These are phyloP conservation scores for Drosophila tristis DNA, from an alignment of 1,140 invertebrate genomes.

Conservation along the genomic window DNA sequence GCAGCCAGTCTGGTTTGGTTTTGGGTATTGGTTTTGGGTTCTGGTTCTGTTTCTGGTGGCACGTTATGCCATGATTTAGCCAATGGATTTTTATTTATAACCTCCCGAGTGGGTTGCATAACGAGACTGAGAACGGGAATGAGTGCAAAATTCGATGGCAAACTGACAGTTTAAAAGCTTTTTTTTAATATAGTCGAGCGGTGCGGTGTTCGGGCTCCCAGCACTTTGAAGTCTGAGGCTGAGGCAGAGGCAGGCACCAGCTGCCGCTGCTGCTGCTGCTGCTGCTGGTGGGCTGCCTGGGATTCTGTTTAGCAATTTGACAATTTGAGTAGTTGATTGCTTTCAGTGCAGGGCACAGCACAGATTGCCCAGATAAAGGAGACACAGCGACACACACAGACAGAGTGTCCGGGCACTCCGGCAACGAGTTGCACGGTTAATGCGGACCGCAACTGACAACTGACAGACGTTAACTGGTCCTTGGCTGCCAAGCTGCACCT, in stretches of 20 bases:
- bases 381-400: conserved; percentile 1
- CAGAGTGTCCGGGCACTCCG: conserved; percentile 7
- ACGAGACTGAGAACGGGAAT: conserved; percentile 3
- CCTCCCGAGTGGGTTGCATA: conserved; percentile 26
- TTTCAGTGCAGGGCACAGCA: conserved; percentile 47
- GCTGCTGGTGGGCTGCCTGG: conserved; percentile 11
- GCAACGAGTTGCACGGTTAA: conserved; percentile 26
- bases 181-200: conserved; percentile 71
- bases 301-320: conserved; percentile 66
- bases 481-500: background rate
- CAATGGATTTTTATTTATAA: conserved; percentile 74
- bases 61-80: conserved; percentile 61
- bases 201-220: conserved; percentile 13
- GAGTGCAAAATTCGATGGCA: conserved; percentile 27
- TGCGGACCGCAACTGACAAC: conserved; percentile 52
- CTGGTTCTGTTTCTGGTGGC: background rate
- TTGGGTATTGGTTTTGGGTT: too few relatives aligned
- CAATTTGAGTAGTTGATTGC: conserved; percentile 73
- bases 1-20: too few relatives aligned
- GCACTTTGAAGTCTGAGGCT: conserved; percentile 12
- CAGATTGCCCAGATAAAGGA: conserved; percentile 48
- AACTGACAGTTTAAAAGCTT: conserved; percentile 79
- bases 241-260: conserved; percentile 17
- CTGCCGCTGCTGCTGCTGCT: background rate
- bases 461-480: conserved; percentile 46